phyloP scores from a whole-genome alignment of 1,140 invertebrate species.

The Drosophila malerkotliana region DNA sequence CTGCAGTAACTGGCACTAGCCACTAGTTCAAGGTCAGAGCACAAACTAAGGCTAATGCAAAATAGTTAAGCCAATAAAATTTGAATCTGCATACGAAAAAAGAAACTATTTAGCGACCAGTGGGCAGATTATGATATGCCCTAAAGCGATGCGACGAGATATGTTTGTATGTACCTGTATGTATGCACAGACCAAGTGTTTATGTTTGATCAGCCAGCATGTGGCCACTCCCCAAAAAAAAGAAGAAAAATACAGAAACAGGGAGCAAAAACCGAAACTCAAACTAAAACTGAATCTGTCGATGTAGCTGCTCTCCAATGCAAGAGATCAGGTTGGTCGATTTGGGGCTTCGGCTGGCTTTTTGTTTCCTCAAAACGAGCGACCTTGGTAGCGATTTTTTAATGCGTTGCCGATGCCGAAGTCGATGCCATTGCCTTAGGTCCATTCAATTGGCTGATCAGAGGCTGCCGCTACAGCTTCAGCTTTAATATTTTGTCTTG shows the following conservation, averaged over 20 bases:
- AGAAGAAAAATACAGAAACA: neutral
- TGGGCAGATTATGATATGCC: conserved; percentile 10
- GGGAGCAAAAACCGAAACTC: conserved; percentile 14
- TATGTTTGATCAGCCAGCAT: conserved; percentile 19
- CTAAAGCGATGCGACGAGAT: conserved; percentile 2
- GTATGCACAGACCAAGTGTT: conserved; percentile 29
- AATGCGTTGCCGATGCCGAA: conserved; percentile 54
- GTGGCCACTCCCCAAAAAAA: conserved; percentile 25
- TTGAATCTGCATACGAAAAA: conserved; percentile 40
- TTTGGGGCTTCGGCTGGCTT: conserved; percentile 33
- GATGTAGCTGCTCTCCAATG: conserved; percentile 30
- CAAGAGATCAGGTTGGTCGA: conserved; percentile 49
- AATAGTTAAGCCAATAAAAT: conserved; percentile 48
- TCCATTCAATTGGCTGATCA: conserved; percentile 65
- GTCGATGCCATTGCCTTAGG: conserved; percentile 44
- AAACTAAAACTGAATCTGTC: conserved; percentile 1
- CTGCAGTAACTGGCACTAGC: conserved; percentile 31
- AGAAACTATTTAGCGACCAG: conserved; percentile 29
- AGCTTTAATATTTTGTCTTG: conserved; percentile 27
- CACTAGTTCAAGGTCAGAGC: conserved; percentile 71
- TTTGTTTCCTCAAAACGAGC: conserved; percentile 52
- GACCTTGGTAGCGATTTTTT: conserved; percentile 69
- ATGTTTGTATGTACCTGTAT: neutral
- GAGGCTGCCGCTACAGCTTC: conserved; percentile 45
- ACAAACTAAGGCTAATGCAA: conserved; percentile 47